These are phyloP conservation scores for Drosophila gunungcola DNA, from an alignment of 1,140 invertebrate genomes.

Conservation along the genomic window DNA sequence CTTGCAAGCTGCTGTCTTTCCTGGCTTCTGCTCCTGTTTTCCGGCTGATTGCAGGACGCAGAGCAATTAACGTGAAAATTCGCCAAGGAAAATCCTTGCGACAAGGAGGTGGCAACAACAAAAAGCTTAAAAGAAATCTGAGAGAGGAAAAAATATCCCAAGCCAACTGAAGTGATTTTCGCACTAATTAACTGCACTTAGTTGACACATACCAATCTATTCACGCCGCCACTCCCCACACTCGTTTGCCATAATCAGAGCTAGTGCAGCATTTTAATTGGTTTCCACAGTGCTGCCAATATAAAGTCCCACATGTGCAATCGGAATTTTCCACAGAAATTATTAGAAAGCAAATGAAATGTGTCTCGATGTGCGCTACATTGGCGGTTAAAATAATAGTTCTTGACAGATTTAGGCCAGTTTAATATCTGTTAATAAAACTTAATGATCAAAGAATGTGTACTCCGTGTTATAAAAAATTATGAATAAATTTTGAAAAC, in stretches of 20 bases:
- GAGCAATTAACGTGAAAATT: conserved; percentile 80
- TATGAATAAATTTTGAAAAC: too few species aligned
- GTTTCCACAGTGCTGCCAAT: conserved; percentile 74
- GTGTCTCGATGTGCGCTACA: conserved; percentile 19
- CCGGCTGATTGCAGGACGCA: conserved; percentile 64
- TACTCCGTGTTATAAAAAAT: too few species aligned
- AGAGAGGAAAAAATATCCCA: conserved; percentile 58
- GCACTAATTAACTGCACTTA: conserved; percentile 83
- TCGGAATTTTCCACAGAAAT: conserved; percentile 81
- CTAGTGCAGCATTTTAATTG: conserved; percentile 81
- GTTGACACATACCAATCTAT: conserved; percentile 83
- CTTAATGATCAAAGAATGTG: too few species aligned
- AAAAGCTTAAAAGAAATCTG: conserved; percentile 36
- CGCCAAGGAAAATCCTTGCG: conserved; percentile 63
- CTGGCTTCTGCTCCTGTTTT: conserved; percentile 35
- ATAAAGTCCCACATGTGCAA: conserved; percentile 82
- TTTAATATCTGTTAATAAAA: too few species aligned
- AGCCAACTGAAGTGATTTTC: conserved; percentile 82
- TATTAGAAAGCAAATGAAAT: conserved; percentile 81
- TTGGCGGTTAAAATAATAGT: not conserved
- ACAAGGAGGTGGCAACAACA: conserved; percentile 11
- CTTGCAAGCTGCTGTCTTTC: conserved; percentile 27
- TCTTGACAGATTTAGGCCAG: too few species aligned
- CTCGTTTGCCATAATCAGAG: conserved; percentile 74
- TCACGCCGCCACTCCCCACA: conserved; percentile 50